Percentiles rank a stretch among this genome's conserved stretches.
These are phyloP conservation scores for Motacilla alba DNA, from an alignment of 2,113 vertebrate genomes.

Conservation along the genomic window DNA sequence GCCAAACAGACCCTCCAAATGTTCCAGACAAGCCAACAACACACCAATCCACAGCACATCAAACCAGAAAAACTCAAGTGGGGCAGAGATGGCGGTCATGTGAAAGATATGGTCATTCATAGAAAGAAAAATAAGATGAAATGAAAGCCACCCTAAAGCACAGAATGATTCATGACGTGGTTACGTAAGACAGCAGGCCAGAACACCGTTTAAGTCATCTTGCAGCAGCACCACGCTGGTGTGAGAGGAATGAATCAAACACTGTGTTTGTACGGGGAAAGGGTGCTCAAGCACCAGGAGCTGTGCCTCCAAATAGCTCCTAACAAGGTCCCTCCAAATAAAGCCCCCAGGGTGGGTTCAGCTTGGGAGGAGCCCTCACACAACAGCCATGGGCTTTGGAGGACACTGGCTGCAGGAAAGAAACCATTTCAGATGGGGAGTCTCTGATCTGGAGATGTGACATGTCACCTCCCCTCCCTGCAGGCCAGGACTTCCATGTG, in stretches of 20 bases:
- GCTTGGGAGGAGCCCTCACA: background rate
- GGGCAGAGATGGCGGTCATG: background rate
- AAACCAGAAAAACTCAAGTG: background rate
- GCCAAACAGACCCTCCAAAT: background rate
- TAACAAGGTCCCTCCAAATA: background rate
- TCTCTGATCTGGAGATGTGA: accelerated
- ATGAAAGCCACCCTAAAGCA: background rate
- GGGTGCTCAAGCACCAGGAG: background rate
- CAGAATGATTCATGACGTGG: background rate
- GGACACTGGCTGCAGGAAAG: background rate
- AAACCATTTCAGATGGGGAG: accelerated
- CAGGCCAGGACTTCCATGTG: background rate
- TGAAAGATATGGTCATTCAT: accelerated
- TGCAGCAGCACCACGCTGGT: background rate
- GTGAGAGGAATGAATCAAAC: background rate
- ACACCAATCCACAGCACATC: background rate
- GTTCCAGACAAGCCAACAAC: background rate
- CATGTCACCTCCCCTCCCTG: accelerated
- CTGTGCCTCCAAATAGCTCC: background rate
- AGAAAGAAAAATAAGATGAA: background rate
- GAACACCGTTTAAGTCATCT: background rate
- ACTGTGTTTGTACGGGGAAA: background rate
- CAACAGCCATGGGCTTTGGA: background rate
- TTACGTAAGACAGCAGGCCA: background rate
- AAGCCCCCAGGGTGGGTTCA: background rate